Conservation (phyloP, 2,797 vertebrate genomes). For the Phataginus tetradactyla region DNA sequence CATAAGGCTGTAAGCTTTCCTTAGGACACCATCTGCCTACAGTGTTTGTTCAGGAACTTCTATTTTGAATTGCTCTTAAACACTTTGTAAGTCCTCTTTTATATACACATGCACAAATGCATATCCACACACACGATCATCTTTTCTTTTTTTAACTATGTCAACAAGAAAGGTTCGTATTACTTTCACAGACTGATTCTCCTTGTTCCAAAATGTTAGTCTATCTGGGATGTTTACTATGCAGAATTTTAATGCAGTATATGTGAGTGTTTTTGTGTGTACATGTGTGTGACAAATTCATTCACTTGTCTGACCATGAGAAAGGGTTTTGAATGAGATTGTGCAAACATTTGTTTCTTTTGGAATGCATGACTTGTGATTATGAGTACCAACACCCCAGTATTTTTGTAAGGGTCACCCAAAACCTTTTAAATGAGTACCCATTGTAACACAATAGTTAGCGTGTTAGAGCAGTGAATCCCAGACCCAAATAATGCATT, state of each 20-base stretch:
- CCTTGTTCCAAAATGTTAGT: background rate
- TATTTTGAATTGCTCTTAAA: background rate
- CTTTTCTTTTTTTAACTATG: background rate
- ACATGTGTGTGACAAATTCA: background rate
- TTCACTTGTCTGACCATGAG: background rate
- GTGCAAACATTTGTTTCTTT: background rate
- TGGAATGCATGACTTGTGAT: background rate
- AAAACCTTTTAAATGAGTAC: background rate
- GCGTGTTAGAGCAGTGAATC: background rate
- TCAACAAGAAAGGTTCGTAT: background rate
- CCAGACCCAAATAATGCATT: background rate
- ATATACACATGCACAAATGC: background rate
- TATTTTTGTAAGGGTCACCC: background rate
- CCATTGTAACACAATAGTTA: background rate
- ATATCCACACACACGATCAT: background rate
- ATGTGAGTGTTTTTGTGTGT: background rate
- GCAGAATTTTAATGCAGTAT: background rate
- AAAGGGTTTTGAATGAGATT: background rate
- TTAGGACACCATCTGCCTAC: slow-evolving; percentile 15
- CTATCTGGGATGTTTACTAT: background rate
- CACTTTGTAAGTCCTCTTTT: background rate
- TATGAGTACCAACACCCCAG: background rate
- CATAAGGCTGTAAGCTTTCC: slow-evolving; percentile 62
- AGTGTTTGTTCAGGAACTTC: slow-evolving; percentile 24
- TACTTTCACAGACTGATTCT: background rate